Base-by-base conservation (phyloP, 1,140 invertebrate species). In the Listronotus oregonensis region DNA sequence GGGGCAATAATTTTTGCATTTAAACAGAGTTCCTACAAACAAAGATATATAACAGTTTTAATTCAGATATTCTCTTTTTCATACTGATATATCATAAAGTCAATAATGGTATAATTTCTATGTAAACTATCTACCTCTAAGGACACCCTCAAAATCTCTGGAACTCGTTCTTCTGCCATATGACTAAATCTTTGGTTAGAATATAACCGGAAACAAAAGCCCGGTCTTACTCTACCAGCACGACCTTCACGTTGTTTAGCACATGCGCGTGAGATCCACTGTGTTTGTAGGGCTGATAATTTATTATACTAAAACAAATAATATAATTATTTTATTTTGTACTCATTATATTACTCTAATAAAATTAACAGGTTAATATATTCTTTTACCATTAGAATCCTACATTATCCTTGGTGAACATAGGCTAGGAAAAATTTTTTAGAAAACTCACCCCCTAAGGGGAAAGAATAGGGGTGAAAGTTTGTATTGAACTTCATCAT, bases 201-300 rank as follows among this genome's bases (percentile, higher is more conserved):
- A 80, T 88, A 95, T 56, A 95, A 75, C 61, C 89, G 87, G 77
- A 90, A 97, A 74, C 88, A 90, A 34, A 88, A 83, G 0, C 96
- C 96, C 27, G 89, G 84, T 39, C 85, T 85, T n/a, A 89, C 89
- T 40, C 95, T 81, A 0, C 96, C 96, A 32, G 95, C 95, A 69
- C 96, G 79, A 0, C 93, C 92, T 12, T 85, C 85, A 5, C 93
- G 79, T 77, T 95, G 93, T 65, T 88, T 83, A 3, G 88, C 87
- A 71, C 89, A 90, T 6, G 91, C 88, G 64, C 90, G 83, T 0
- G 91, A 92, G 32, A 93, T 89, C 91, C 91, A 93, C 55, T 87
- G 85, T 4, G 85, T 85, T 67, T 84, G 83, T 47, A 94, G 73
- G 12, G 85, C 86, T 8, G 89, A 90, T 17, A 91, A 85, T 8